A percentile compares a stretch with the other conserved stretches of the same genome.
phyloP scores from a whole-genome alignment of 2,888 invertebrate genomes.

The Eupithecia dodoneata region DNA sequence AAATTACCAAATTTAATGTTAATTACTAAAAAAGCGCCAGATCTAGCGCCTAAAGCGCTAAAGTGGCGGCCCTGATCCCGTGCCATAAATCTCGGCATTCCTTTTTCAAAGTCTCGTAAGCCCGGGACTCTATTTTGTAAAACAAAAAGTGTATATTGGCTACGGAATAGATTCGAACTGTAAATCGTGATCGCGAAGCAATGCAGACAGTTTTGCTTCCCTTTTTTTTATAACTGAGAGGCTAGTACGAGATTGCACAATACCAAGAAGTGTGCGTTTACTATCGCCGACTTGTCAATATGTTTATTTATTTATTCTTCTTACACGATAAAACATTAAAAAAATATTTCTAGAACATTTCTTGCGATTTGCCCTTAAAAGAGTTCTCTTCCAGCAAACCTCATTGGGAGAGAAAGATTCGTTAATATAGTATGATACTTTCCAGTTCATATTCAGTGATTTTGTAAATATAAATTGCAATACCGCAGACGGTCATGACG shows the following conservation, averaged over 20 bases:
- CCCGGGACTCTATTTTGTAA: constrained; percentile 16
- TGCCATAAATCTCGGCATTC: constrained; percentile 42
- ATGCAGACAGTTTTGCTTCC: constrained; percentile 34
- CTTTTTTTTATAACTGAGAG: constrained; percentile 13
- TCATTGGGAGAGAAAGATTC: too few species aligned
- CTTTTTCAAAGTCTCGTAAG: constrained; percentile 37
- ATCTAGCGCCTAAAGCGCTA: neutral
- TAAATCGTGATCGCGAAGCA: constrained; percentile 35
- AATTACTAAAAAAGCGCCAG: neutral
- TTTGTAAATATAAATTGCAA: too few species aligned
- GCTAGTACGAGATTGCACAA: neutral
- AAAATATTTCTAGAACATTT: too few species aligned
- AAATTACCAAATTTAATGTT: neutral
- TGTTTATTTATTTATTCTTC: too few species aligned
- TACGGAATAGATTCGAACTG: constrained; percentile 34
- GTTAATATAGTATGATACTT: too few species aligned
- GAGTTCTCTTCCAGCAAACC: too few species aligned
- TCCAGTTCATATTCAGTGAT: too few species aligned
- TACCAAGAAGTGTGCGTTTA: neutral
- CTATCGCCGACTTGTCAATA: neutral
- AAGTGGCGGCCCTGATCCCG: constrained; percentile 22
- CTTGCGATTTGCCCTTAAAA: too few species aligned
- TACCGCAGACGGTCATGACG: too few species aligned
- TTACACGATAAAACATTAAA: too few species aligned
- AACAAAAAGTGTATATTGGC: constrained; percentile 48